Conservation (phyloP, 2,888 invertebrate genomes). For the Trichacis sp. region DNA sequence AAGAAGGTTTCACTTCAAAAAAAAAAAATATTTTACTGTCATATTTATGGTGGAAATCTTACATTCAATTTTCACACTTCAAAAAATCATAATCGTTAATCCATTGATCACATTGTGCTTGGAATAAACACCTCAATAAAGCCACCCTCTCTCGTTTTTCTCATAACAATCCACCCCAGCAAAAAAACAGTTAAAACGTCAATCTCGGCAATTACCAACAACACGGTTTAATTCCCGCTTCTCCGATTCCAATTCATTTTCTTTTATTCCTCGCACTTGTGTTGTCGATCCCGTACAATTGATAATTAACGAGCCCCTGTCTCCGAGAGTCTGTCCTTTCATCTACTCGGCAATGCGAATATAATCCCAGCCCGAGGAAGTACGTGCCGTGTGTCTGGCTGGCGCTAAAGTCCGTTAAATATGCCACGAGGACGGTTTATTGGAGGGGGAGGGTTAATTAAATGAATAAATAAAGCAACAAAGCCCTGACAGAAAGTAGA, state of each 20-base stretch:
- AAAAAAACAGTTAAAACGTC: no score
- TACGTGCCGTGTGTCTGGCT: slow-evolving; percentile 54
- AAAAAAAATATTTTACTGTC: no score
- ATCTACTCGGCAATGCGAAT: slow-evolving; percentile 34
- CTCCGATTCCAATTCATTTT: neutral
- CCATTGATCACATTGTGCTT: no score
- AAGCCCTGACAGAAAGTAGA: slow-evolving; percentile 46
- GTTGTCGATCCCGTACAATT: slow-evolving; percentile 8
- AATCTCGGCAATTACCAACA: neutral
- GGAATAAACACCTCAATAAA: no score
- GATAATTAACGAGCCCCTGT: slow-evolving; percentile 15
- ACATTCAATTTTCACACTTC: no score
- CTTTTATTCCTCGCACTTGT: neutral
- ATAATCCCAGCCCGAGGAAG: slow-evolving; percentile 46
- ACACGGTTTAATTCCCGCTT: slow-evolving; percentile 14
- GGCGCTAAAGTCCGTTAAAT: slow-evolving; percentile 53
- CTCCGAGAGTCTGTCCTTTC: slow-evolving; percentile 11
- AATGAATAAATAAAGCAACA: slow-evolving; percentile 66
- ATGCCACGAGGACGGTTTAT: slow-evolving; percentile 52
- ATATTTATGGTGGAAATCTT: no score
- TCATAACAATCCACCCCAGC: no score
- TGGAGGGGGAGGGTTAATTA: slow-evolving; percentile 63
- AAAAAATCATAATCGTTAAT: no score
- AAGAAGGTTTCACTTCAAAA: no score
- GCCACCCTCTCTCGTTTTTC: no score